These are phyloP conservation scores for Corythaeola cristata DNA, from an alignment of 2,113 vertebrate genomes.

Conservation along the genomic window DNA sequence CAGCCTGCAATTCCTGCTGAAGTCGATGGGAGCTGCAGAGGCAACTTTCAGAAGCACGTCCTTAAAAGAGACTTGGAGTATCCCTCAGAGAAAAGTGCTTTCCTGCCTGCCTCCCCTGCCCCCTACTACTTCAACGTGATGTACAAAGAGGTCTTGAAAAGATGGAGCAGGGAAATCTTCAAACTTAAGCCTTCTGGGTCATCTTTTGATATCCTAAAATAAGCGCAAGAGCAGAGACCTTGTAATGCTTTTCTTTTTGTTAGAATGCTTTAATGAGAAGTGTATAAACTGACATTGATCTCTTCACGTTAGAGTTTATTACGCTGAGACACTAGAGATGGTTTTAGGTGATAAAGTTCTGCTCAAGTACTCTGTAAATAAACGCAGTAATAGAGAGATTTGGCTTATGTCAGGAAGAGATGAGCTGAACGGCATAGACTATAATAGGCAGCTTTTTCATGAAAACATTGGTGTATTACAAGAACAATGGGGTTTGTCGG, in stretches of 20 bases:
- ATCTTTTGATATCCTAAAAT: constrained; percentile 26
- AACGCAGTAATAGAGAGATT: constrained; percentile 9
- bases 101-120: background rate
- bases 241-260: background rate
- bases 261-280: constrained; percentile 11
- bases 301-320: background rate
- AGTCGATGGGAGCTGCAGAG: background rate
- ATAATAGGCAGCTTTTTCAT: background rate
- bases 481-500: background rate
- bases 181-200: constrained; percentile 2
- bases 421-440: background rate
- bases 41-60: background rate
- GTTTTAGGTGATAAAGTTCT: constrained; percentile 24
- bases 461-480: background rate
- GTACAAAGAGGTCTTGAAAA: background rate
- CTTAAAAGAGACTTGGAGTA: background rate
- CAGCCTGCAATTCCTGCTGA: background rate
- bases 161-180: background rate
- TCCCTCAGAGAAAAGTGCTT: background rate
- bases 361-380: constrained; percentile 18
- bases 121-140: background rate
- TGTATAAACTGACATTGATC: constrained; percentile 12
- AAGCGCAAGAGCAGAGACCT: background rate
- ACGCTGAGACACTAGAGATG: background rate
- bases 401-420: background rate